Evolutionary conservation across 2,797 vertebrate genomes (phyloP).

Genomic region (Falco cherrug): DNA sequence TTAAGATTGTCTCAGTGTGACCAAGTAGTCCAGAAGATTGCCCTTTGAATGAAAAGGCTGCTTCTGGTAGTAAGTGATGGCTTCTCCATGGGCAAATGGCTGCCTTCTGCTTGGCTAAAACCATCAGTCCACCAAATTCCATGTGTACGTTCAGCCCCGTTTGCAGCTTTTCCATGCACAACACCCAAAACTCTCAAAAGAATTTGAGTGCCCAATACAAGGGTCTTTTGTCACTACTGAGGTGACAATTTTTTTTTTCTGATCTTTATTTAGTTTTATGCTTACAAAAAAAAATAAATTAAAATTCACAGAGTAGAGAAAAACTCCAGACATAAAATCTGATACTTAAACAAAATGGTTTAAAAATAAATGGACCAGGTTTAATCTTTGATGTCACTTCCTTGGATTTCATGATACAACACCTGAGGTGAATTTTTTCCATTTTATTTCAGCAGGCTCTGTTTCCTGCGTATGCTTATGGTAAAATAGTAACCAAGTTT

Average conservation of each 20-base stretch:
- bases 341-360: slow-evolving; percentile 44
- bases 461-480: slow-evolving; percentile 6
- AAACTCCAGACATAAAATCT: slow-evolving; percentile 34
- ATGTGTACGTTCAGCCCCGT: background rate
- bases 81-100: background rate
- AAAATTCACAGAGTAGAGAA: background rate
- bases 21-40: background rate
- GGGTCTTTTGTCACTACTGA: background rate
- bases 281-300: background rate
- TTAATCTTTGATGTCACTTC: slow-evolving; percentile 64
- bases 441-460: slow-evolving; percentile 52
- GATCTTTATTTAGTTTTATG: background rate
- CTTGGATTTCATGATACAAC: slow-evolving; percentile 55
- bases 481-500: slow-evolving; percentile 62
- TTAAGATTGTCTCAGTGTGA: background rate
- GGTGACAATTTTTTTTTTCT: background rate
- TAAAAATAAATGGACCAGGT: slow-evolving; percentile 27
- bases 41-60: background rate
- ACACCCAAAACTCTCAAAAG: background rate
- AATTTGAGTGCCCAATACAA: background rate
- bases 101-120: background rate
- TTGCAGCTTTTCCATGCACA: background rate
- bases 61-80: background rate
- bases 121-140: background rate
- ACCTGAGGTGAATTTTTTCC: slow-evolving; percentile 51